These are phyloP conservation scores for Hecatera dysodea DNA, from an alignment of 2,888 invertebrate species.

Conservation along the genomic window DNA sequence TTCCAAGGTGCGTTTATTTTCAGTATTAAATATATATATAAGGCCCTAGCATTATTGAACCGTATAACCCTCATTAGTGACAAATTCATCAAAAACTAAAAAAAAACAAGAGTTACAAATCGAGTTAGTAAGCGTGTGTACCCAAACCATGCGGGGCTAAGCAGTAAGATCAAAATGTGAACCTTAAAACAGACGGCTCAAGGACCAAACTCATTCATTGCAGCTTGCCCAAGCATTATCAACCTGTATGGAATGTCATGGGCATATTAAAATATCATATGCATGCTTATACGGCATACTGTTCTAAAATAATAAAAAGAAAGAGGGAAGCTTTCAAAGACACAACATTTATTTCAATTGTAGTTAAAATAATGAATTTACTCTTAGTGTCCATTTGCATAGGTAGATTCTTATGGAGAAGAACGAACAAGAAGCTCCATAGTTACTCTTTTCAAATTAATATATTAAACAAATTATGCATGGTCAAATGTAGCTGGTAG, in stretches of 20 bases:
- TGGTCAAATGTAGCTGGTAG: background rate
- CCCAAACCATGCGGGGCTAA: conserved; percentile 69
- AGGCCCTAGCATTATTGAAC: too few relatives aligned
- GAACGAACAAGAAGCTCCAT: too few relatives aligned
- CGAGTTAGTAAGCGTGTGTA: conserved; percentile 64
- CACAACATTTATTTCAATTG: too few relatives aligned
- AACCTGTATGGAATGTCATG: conserved; percentile 69
- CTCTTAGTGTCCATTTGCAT: too few relatives aligned
- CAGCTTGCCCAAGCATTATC: conserved; percentile 70
- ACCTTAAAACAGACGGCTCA: conserved; percentile 69
- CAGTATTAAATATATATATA: too few relatives aligned
- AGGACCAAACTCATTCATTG: conserved; percentile 71
- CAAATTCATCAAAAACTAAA: background rate
- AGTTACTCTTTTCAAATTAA: too few relatives aligned
- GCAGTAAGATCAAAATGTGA: conserved; percentile 74
- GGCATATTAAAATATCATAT: conserved; percentile 50
- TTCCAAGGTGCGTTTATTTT: too few relatives aligned
- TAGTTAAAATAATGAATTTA: too few relatives aligned
- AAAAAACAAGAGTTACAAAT: conserved; percentile 12
- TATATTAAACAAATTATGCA: background rate
- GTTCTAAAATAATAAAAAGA: conserved; percentile 6
- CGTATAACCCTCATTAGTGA: background rate
- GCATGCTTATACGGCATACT: conserved; percentile 26
- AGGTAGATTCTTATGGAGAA: too few relatives aligned
- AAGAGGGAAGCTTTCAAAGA: too few relatives aligned